phyloP scores from a whole-genome alignment of 2,888 invertebrate species.

The Leptarthrus brevirostris region DNA sequence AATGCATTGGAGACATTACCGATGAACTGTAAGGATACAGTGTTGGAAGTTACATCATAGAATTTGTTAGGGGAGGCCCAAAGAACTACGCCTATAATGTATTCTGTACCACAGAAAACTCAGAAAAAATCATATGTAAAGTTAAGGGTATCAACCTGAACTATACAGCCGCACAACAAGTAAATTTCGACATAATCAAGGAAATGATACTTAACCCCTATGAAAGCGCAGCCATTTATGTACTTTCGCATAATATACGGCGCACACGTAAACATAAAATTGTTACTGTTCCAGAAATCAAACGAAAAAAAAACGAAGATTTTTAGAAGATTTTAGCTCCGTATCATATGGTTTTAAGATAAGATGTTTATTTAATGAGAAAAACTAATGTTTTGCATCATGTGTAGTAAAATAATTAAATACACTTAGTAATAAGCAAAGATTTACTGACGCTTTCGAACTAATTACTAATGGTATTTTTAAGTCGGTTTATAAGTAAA shows the following conservation, averaged over 20 bases:
- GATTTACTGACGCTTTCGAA: no score
- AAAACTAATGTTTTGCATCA: no score
- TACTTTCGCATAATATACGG: no score
- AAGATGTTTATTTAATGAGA: no score
- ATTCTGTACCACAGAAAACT: neutral
- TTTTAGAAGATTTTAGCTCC: neutral
- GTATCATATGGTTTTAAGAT: neutral
- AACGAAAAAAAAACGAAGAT: conserved; percentile 1
- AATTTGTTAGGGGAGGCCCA: neutral
- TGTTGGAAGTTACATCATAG: neutral
- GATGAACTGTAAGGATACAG: conserved; percentile 58
- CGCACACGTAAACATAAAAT: no score
- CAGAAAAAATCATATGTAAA: no score
- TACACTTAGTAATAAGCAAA: no score
- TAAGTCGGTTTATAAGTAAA: no score
- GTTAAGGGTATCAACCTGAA: neutral
- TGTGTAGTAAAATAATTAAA: no score
- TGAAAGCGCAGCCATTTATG: no score
- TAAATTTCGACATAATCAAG: neutral
- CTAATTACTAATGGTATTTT: no score
- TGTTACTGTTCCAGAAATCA: neutral
- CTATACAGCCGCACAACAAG: neutral
- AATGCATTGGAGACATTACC: conserved; percentile 61
- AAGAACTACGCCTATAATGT: conserved; percentile 61
- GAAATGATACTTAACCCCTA: no score